Evolutionary conservation across 2,113 vertebrate species (phyloP), one percentile per base, ranked within the genome.

Genomic region (Calonectris borealis): DNA sequence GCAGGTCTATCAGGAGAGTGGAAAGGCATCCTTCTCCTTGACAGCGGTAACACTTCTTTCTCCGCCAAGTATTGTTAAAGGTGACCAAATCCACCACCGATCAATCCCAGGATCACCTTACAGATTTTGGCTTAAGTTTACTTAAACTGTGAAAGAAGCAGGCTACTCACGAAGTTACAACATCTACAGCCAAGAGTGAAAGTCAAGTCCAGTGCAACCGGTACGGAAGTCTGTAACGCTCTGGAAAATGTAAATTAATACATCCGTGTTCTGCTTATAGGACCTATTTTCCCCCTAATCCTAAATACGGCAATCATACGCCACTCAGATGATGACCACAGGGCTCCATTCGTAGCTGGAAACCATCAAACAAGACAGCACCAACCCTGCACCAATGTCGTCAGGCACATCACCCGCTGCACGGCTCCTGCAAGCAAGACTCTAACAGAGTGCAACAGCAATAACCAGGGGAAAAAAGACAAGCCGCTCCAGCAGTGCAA

Each of bases 381-480:
- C 27, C 38, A 81, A 12, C 26, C 40, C 61, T 2, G 4, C 20
- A 61, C 7, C 36, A 9, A 1, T 1, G 11, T 42, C 2, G 1
- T 2, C 29, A 6, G 31, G 40, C 16, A 15, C 55, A 49, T 21
- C 49, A 38, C 32, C 19, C 3, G 0, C 48, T 26, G 42, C 55
- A 11, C 4, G 5, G 44, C 46, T 60, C 48, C 38, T 24, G 38
- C 32, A 10, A 46, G 60, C 42, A 34, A 14, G 51, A 27, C 10
- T 3, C 9, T 7, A 57, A 36, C n/a, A 42, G 15, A 9, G 9
- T 5, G 22, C 48, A 42, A 19, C 38, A 86, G 24, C 34, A 71
- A 46, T 9, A 48, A 42, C 8, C 7, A 14, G 46, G 13, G 36
- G 12, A 9, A 19, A 49, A 38, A 36, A 32, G 25, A 14, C 9